These are phyloP conservation scores for Alsophila aescularia DNA, from an alignment of 2,888 invertebrate genomes.

Conservation along the genomic window DNA sequence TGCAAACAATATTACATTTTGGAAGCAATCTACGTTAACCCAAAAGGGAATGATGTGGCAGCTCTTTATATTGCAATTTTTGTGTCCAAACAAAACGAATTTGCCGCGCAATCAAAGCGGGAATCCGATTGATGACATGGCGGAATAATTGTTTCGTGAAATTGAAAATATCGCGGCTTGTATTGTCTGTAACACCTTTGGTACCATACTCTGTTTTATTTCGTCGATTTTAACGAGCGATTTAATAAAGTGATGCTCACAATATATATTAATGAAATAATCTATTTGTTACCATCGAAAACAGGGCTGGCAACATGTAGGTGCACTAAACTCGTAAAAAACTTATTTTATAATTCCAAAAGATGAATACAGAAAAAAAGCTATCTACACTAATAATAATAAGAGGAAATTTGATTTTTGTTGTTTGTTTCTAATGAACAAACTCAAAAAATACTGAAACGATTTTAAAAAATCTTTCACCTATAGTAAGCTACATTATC, in stretches of 20 bases:
- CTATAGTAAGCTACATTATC: no score
- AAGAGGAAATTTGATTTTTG: no score
- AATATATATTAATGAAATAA: no score
- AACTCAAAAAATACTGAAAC: no score
- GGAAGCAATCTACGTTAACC: slow-evolving; percentile 83
- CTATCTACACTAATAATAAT: no score
- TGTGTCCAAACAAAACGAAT: slow-evolving; percentile 84
- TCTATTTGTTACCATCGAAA: no score
- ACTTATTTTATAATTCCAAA: no score
- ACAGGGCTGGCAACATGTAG: no score
- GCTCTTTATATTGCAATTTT: slow-evolving; percentile 85
- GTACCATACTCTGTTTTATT: slow-evolving; percentile 15
- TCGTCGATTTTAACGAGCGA: slow-evolving; percentile 11
- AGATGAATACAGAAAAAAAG: no score
- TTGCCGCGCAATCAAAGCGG: slow-evolving; percentile 84
- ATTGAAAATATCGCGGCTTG: slow-evolving; percentile 79
- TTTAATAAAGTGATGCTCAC: neutral
- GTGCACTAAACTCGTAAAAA: no score
- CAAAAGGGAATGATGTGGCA: slow-evolving; percentile 84
- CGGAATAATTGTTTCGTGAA: slow-evolving; percentile 84
- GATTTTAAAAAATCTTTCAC: no score
- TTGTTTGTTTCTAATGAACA: no score
- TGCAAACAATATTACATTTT: slow-evolving; percentile 83
- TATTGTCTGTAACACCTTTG: slow-evolving; percentile 70
- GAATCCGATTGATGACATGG: slow-evolving; percentile 84